Percentiles rank a stretch among this genome's conserved stretches.
These are phyloP conservation scores for Sinocyclocheilus grahami DNA, from an alignment of 2,113 vertebrate genomes.

Conservation along the genomic window DNA sequence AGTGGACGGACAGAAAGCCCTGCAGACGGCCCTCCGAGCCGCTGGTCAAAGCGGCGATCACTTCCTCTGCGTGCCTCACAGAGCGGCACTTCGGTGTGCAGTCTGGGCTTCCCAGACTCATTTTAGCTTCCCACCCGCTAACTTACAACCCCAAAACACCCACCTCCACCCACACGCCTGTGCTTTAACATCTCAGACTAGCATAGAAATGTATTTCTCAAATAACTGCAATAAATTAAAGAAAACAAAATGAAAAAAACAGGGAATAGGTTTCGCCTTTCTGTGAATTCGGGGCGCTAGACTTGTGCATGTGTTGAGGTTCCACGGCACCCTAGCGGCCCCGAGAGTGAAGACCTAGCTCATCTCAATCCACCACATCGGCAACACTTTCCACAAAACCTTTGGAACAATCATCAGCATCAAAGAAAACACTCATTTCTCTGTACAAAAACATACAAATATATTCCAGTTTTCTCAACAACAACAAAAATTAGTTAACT, in stretches of 20 bases:
- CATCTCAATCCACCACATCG: slow-evolving; percentile 79
- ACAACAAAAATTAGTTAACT: slow-evolving; percentile 66
- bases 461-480: slow-evolving; percentile 67
- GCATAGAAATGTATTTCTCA: neutral
- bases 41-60: slow-evolving; percentile 87
- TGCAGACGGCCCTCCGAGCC: slow-evolving; percentile 87
- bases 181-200: neutral
- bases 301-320: slow-evolving; percentile 82
- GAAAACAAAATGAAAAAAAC: slow-evolving; percentile 1
- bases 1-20: slow-evolving; percentile 85
- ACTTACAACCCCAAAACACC: neutral
- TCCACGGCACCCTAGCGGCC: slow-evolving; percentile 81
- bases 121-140: slow-evolving; percentile 58
- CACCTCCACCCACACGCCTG: neutral
- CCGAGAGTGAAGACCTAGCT: slow-evolving; percentile 69
- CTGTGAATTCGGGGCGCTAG: slow-evolving; percentile 70
- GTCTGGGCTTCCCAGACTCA: slow-evolving; percentile 83
- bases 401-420: slow-evolving; percentile 75
- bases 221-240: neutral
- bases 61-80: slow-evolving; percentile 84
- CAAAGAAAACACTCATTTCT: slow-evolving; percentile 63
- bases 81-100: slow-evolving; percentile 93
- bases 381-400: slow-evolving; percentile 63
- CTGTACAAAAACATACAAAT: slow-evolving; percentile 81
- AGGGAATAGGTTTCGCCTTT: neutral